A percentile compares a stretch with the other conserved stretches of the same genome.
Conservation (phyloP, 64 coral and sea anemone genomes). For the Montipora cactus region DNA sequence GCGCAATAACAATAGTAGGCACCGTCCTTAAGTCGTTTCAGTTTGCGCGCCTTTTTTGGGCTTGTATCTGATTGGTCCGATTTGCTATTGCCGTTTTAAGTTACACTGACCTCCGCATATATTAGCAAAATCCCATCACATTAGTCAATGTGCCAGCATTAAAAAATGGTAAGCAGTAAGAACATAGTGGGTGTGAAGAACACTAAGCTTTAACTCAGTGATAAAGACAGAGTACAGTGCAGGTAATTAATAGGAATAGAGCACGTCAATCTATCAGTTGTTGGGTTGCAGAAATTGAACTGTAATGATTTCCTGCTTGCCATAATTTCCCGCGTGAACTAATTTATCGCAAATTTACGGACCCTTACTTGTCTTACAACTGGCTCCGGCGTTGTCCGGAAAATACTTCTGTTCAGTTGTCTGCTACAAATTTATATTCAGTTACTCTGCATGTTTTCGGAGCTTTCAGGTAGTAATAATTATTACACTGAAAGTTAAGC, state of each 20-base stretch:
- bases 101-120: background rate
- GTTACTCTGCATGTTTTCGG: background rate
- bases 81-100: background rate
- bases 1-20: no score
- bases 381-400: background rate
- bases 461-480: background rate
- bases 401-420: background rate
- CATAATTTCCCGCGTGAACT: background rate
- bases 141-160: no score
- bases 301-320: background rate
- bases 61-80: background rate
- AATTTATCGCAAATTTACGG: background rate
- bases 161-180: background rate
- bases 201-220: constrained; percentile 2
- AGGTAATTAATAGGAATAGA: no score
- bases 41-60: constrained; percentile 3
- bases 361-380: background rate
- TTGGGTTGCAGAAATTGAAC: no score
- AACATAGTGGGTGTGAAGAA: background rate
- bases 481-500: background rate
- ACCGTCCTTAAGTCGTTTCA: background rate
- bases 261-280: no score
- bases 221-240: background rate
- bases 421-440: background rate
- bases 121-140: constrained; percentile 1